phyloP scores from a whole-genome alignment of 2,113 vertebrate species.

The Vombatus ursinus region DNA sequence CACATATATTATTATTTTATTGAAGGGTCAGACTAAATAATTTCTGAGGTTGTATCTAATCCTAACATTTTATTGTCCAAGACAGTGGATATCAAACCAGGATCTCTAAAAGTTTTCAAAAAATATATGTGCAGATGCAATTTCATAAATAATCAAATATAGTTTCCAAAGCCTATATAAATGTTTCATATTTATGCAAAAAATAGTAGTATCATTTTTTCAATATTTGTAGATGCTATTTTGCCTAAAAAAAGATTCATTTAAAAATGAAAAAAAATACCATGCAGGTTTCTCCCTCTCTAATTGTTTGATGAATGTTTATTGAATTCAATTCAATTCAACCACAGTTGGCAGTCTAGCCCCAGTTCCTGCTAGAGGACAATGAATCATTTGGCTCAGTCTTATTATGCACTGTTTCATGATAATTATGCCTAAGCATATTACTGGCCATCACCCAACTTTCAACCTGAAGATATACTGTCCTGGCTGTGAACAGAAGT shows the following conservation, averaged over 20 bases:
- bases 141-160: background rate
- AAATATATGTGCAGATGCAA: background rate
- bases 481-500: background rate
- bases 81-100: background rate
- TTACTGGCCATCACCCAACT: background rate
- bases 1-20: background rate
- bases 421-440: background rate
- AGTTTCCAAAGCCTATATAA: background rate
- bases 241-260: background rate
- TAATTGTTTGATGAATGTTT: background rate
- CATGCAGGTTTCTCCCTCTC: background rate
- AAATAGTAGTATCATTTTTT: background rate
- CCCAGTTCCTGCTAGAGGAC: background rate
- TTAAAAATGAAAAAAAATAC: background rate
- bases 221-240: background rate
- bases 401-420: background rate
- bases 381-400: background rate
- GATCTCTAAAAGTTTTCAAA: background rate
- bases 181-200: background rate
- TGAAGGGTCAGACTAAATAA: background rate
- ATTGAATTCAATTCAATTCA: background rate
- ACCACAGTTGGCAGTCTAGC: background rate
- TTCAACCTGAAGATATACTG: slow-evolving; percentile 34
- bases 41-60: background rate
- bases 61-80: background rate